Evolutionary conservation across 2,888 invertebrate species (phyloP).

Genomic region (Aphodius sticticus): DNA sequence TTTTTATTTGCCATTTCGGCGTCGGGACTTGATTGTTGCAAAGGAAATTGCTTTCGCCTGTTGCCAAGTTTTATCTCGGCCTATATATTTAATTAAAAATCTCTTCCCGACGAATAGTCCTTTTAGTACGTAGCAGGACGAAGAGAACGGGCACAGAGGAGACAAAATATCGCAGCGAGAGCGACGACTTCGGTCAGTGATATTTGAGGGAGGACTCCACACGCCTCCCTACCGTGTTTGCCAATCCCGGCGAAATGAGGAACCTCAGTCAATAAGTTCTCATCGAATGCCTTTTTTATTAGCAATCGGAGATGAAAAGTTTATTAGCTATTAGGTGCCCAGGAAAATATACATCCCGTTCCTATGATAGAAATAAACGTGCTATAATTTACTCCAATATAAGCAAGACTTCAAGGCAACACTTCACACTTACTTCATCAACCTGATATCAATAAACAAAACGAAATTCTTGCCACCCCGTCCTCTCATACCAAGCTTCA

Average conservation of each 20-base stretch:
- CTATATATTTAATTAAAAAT: conserved; percentile 4
- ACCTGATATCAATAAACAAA: not conserved
- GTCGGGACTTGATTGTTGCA: conserved; percentile 4
- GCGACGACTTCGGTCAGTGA: not conserved
- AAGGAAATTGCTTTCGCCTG: conserved; percentile 4
- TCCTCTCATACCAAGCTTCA: not conserved
- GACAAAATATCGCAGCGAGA: not conserved
- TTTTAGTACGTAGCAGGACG: not conserved
- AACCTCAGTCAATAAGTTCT: not conserved
- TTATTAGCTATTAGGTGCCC: not conserved
- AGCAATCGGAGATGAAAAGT: not conserved
- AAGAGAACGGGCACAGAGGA: not conserved
- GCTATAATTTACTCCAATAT: not conserved
- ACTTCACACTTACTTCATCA: not conserved
- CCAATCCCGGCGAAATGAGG: not conserved
- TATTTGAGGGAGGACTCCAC: not conserved
- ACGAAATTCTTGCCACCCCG: too few species aligned
- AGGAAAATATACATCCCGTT: not conserved
- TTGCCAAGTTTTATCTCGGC: conserved; percentile 4
- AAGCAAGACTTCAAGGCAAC: not conserved
- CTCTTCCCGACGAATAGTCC: not conserved
- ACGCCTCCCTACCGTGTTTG: not conserved
- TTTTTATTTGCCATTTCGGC: not conserved
- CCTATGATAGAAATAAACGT: not conserved
- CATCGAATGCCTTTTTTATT: not conserved